phyloP scores from a whole-genome alignment of 2,888 invertebrate species.

The Eupeodes latifasciatus region DNA sequence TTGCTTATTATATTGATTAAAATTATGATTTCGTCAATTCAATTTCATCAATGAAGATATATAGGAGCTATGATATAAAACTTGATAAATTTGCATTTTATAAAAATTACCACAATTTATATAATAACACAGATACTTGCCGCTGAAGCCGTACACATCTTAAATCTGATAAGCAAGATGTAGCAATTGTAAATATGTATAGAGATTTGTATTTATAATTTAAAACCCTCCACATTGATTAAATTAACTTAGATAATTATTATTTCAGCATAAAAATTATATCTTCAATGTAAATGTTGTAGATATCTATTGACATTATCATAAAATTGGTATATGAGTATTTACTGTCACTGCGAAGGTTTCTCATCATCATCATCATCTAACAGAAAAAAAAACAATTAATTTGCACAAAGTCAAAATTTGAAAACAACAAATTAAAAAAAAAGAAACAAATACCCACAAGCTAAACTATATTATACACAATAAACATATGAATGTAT shows the following conservation, averaged over 20 bases:
- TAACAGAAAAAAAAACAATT: conserved; percentile 18
- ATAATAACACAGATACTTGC: not conserved
- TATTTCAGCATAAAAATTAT: conserved; percentile 4
- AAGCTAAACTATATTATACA: not conserved
- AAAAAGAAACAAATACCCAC: not conserved
- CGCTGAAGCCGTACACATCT: not conserved
- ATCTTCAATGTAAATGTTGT: not conserved
- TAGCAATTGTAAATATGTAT: conserved; percentile 11
- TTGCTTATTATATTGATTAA: no score
- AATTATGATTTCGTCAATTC: not conserved
- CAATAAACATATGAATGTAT: conserved; percentile 4
- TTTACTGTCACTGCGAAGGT: not conserved
- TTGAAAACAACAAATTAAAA: not conserved
- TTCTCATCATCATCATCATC: not conserved
- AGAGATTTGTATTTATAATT: not conserved
- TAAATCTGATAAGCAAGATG: conserved; percentile 8
- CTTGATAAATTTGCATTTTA: not conserved
- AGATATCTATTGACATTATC: conserved; percentile 25
- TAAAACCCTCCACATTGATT: not conserved
- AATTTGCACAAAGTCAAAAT: conserved; percentile 28
- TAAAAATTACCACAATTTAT: not conserved
- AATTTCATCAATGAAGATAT: not conserved
- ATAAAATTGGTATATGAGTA: not conserved
- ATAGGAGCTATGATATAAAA: not conserved
- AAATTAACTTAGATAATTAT: not conserved